Evolutionary conservation across 2,113 vertebrate species (phyloP), one percentile per base, ranked within the genome.

Genomic region (Circaetus gallicus): DNA sequence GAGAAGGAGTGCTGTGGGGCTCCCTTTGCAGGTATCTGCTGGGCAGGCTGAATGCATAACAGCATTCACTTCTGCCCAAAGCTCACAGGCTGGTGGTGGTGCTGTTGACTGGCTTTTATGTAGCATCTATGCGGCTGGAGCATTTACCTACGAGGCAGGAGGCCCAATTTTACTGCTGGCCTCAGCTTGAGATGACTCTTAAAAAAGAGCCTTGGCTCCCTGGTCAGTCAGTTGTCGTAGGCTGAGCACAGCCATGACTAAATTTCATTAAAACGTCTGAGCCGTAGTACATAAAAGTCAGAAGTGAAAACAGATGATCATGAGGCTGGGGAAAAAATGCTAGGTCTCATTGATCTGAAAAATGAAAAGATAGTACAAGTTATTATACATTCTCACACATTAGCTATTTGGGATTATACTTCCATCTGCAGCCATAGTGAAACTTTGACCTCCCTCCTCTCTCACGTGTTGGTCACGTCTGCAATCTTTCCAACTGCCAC

Each of bases 211-310:
- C 24, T 93, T 93, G 91, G 53, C 76, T 96, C 20, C 25, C 55
- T 0, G 1, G 67, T 81, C 86, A 89, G 79, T 66, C 59, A 18
- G 89, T 86, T 82, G 89, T 86, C 0, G 0, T 66, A 89, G 50
- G n/a, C 63, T 95, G 55, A 95, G 72, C 63, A 83, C 49, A 96
- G 71, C 63, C 89, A 92, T 91, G 76, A 83, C 91, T 96, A 94
- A 94, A 96, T 94, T 90, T 95, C 72, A 95, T 96, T 96, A 94
- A 96, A 90, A 81, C 71, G 79, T 92, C 67, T 94, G 80, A 96
- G 82, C 67, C 8, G 3, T 73, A 89, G 93, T 94, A 92, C 89
- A 83, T 96, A 94, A 96, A 92, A 96, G 36, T 90, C 91, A 73
- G 49, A 89, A 94, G n/a, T 92, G 86, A 97, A 98, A 96, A 92